Conservation (phyloP, 2,113 vertebrate species). For the Lepisosteus osseus region DNA sequence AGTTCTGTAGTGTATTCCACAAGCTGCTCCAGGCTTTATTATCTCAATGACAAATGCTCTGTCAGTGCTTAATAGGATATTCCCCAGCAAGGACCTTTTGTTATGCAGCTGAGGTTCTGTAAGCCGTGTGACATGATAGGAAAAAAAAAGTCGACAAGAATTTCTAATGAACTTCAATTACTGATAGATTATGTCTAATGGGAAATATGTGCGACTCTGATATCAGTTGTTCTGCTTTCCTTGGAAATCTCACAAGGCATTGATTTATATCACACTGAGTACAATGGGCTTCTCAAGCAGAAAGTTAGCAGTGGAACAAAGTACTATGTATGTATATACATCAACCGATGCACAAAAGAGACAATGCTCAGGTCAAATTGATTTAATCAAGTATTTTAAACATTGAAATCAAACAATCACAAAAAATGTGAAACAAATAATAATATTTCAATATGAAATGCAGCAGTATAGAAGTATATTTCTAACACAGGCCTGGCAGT, state of each 20-base stretch:
- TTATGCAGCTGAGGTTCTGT: slow-evolving; percentile 88
- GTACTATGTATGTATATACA: slow-evolving; percentile 6
- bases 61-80: slow-evolving; percentile 83
- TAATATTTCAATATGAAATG: too few species aligned
- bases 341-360: background rate
- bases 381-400: too few species aligned
- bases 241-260: slow-evolving; percentile 71
- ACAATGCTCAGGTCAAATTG: too few species aligned
- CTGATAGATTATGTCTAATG: slow-evolving; percentile 92
- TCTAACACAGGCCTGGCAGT: too few species aligned
- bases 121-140: slow-evolving; percentile 80
- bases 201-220: slow-evolving; percentile 88
- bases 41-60: slow-evolving; percentile 92
- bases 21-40: slow-evolving; percentile 82
- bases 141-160: slow-evolving; percentile 84
- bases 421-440: too few species aligned
- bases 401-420: too few species aligned
- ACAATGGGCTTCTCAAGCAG: background rate
- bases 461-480: too few species aligned
- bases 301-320: slow-evolving; percentile 13
- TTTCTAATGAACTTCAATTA: slow-evolving; percentile 96
- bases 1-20: slow-evolving; percentile 56
- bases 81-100: slow-evolving; percentile 80
- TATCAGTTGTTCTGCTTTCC: slow-evolving; percentile 58
- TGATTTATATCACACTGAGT: slow-evolving; percentile 55